Conservation (phyloP, 2,113 vertebrate species). For the Hydrolagus affinis region DNA sequence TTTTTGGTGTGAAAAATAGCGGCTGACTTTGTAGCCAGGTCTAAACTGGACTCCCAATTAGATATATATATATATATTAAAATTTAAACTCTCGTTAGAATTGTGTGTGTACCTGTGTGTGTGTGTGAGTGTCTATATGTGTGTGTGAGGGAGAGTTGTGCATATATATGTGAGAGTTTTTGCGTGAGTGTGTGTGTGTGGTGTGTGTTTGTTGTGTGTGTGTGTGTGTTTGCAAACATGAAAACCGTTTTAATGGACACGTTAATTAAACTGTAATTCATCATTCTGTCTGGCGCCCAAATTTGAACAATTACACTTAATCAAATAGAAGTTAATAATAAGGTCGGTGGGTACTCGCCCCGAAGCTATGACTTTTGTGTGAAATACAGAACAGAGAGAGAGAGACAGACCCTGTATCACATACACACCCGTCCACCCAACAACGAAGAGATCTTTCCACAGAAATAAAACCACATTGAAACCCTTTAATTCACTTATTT, state of each 20-base stretch:
- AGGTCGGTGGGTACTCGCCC: conserved; percentile 58
- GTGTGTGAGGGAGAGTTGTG: too few species aligned
- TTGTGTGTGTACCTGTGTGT: too few species aligned
- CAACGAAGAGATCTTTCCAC: neutral
- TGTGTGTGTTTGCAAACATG: conserved; percentile 37
- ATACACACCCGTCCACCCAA: neutral
- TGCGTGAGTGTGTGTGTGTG: too few species aligned
- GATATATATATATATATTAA: too few species aligned
- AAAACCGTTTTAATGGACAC: conserved; percentile 61
- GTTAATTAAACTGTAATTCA: conserved; percentile 83
- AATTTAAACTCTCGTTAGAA: too few species aligned
- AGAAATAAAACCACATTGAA: neutral
- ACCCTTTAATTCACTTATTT: neutral
- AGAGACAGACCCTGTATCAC: conserved; percentile 7
- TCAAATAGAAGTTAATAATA: conserved; percentile 73
- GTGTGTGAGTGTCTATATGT: too few species aligned
- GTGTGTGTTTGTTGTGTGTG: neutral
- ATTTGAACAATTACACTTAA: conserved; percentile 71
- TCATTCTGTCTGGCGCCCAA: conserved; percentile 67
- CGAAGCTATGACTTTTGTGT: conserved; percentile 48
- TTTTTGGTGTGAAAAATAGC: too few species aligned
- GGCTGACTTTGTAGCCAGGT: too few species aligned
- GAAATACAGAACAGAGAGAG: conserved; percentile 39
- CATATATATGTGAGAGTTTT: too few species aligned
- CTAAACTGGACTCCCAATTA: too few species aligned